Conservation (phyloP, 2,797 vertebrate genomes). For the Pagetopsis macropterus region DNA sequence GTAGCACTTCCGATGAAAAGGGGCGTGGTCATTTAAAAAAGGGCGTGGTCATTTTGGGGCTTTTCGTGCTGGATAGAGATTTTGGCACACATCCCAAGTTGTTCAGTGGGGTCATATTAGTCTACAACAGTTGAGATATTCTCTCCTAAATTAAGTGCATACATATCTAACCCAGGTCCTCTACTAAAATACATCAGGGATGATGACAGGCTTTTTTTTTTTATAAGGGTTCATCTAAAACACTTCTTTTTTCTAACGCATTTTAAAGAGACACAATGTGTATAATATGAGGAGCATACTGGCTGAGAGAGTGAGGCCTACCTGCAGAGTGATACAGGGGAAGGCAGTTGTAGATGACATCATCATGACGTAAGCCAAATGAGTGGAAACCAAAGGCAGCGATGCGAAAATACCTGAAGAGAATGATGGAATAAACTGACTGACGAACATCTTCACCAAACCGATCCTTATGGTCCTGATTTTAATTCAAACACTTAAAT, state of each 20-base stretch:
- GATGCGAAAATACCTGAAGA: slow-evolving; percentile 88
- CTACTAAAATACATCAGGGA: not conserved
- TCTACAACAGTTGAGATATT: too few relatives aligned
- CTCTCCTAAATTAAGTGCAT: too few relatives aligned
- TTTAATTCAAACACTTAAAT: not conserved
- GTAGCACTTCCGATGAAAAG: too few relatives aligned
- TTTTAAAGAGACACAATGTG: not conserved
- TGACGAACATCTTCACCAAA: not conserved
- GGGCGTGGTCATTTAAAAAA: too few relatives aligned
- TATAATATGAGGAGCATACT: not conserved
- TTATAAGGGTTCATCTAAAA: not conserved
- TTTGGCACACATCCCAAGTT: too few relatives aligned
- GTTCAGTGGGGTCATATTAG: too few relatives aligned
- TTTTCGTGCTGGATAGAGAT: too few relatives aligned
- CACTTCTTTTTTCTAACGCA: too few relatives aligned
- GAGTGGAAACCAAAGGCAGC: slow-evolving; percentile 87
- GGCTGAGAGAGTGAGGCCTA: slow-evolving; percentile 34
- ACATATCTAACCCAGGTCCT: too few relatives aligned
- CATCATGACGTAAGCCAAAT: slow-evolving; percentile 79
- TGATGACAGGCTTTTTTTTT: not conserved
- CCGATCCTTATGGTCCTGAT: not conserved
- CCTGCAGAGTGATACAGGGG: slow-evolving; percentile 92
- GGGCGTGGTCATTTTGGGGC: too few relatives aligned
- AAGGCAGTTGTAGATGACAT: slow-evolving; percentile 87
- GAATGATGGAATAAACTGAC: not conserved